These are phyloP conservation scores for Volucella zonaria DNA, from an alignment of 2,888 invertebrate genomes.

Conservation along the genomic window DNA sequence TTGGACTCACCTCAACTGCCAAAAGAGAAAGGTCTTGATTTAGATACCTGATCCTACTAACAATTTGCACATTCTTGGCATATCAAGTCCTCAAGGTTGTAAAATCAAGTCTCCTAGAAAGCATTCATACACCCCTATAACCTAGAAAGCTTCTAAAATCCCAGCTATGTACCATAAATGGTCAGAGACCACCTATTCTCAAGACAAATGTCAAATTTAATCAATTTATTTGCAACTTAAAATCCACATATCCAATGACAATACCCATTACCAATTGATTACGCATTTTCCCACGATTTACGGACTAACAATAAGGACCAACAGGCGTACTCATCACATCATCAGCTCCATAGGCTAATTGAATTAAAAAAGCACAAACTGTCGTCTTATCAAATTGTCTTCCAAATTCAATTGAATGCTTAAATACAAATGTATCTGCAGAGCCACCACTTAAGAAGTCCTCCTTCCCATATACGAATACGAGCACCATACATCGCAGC, in stretches of 20 bases:
- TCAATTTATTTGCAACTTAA: too few relatives aligned
- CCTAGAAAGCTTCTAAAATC: too few relatives aligned
- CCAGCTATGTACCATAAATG: too few relatives aligned
- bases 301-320: background rate
- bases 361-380: slow-evolving; percentile 46
- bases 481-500: background rate
- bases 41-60: too few relatives aligned
- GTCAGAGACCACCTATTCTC: too few relatives aligned
- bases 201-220: too few relatives aligned
- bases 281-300: slow-evolving; percentile 8
- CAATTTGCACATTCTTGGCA: too few relatives aligned
- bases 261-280: background rate
- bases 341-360: slow-evolving; percentile 53
- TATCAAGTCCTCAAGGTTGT: too few relatives aligned
- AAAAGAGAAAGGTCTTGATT: too few relatives aligned
- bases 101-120: too few relatives aligned
- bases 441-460: slow-evolving; percentile 18
- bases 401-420: slow-evolving; percentile 67
- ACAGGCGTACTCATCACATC: background rate
- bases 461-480: slow-evolving; percentile 2
- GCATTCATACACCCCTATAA: too few relatives aligned
- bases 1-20: too few relatives aligned
- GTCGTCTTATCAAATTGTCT: slow-evolving; percentile 64
- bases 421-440: slow-evolving; percentile 30
- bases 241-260: background rate